Conservation (phyloP, 2,113 vertebrate species). For the Channa maculata region DNA sequence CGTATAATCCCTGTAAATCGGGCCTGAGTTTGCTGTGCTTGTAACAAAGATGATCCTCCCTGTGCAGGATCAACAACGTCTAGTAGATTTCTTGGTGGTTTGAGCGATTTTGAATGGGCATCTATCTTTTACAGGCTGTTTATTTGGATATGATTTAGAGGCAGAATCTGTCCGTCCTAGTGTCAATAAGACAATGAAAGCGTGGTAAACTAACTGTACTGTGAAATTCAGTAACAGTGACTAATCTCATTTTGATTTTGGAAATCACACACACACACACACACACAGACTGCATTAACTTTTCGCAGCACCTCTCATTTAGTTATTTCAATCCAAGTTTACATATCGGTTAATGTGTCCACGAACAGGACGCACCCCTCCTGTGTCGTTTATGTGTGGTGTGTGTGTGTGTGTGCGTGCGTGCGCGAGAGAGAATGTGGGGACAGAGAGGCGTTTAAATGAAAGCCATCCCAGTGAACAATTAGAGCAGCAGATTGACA, state of each 20-base stretch:
- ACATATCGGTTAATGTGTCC: constrained; percentile 13
- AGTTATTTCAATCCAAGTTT: constrained; percentile 2
- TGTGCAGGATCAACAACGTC: neutral
- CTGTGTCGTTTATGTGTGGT: neutral
- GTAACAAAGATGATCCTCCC: constrained; percentile 16
- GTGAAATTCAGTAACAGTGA: neutral
- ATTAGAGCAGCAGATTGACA: constrained; percentile 98
- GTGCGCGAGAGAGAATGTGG: neutral
- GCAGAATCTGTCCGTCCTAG: neutral
- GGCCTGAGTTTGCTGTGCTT: constrained; percentile 5
- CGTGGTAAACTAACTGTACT: neutral
- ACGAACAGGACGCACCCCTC: constrained; percentile 26
- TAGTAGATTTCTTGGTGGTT: constrained; percentile 8
- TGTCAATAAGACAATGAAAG: too few relatives aligned
- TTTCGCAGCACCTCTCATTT: constrained; percentile 18
- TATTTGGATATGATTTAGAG: neutral
- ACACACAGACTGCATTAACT: constrained; percentile 18
- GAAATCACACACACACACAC: neutral
- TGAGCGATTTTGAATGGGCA: constrained; percentile 2
- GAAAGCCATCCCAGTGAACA: constrained; percentile 79
- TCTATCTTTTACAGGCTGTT: neutral
- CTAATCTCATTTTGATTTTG: neutral
- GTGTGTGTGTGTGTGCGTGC: neutral
- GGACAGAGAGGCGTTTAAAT: constrained; percentile 37
- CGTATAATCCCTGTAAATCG: constrained; percentile 6